These are phyloP conservation scores for Scaptomyza flava DNA, from an alignment of 2,888 invertebrate genomes.

Conservation along the genomic window DNA sequence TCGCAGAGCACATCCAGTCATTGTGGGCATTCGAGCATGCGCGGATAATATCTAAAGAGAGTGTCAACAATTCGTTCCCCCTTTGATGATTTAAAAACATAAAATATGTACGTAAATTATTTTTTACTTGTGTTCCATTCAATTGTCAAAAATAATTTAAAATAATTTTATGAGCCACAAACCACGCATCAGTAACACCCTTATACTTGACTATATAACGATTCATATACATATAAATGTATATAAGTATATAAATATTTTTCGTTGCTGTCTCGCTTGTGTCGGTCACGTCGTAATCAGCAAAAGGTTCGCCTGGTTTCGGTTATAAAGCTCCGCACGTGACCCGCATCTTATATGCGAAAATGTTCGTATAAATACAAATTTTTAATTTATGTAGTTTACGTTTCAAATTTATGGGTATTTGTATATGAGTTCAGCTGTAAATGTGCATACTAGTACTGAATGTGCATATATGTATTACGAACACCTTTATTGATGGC, in stretches of 20 bases:
- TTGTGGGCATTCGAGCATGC: constrained; percentile 56
- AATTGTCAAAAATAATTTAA: constrained; percentile 77
- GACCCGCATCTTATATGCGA: constrained; percentile 58
- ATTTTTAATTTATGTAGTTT: constrained; percentile 77
- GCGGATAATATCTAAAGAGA: constrained; percentile 67
- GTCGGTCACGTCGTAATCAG: constrained; percentile 73
- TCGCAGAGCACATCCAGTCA: neutral
- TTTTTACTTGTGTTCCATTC: constrained; percentile 62
- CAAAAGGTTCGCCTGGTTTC: constrained; percentile 78
- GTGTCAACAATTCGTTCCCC: constrained; percentile 48
- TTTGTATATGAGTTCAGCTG: constrained; percentile 55
- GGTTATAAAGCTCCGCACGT: constrained; percentile 70
- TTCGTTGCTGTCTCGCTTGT: constrained; percentile 30
- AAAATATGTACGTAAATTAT: constrained; percentile 60
- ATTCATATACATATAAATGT: constrained; percentile 20
- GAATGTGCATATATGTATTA: neutral
- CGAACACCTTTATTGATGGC: constrained; percentile 44
- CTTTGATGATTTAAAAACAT: constrained; percentile 39
- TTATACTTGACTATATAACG: constrained; percentile 11
- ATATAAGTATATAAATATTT: neutral
- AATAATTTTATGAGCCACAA: constrained; percentile 63
- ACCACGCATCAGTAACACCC: constrained; percentile 1
- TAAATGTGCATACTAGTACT: constrained; percentile 18
- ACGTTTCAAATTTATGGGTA: constrained; percentile 71
- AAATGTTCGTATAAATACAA: constrained; percentile 61